Evolutionary conservation across 2,113 vertebrate genomes (phyloP).

Genomic region (Ceyx margarethae): DNA sequence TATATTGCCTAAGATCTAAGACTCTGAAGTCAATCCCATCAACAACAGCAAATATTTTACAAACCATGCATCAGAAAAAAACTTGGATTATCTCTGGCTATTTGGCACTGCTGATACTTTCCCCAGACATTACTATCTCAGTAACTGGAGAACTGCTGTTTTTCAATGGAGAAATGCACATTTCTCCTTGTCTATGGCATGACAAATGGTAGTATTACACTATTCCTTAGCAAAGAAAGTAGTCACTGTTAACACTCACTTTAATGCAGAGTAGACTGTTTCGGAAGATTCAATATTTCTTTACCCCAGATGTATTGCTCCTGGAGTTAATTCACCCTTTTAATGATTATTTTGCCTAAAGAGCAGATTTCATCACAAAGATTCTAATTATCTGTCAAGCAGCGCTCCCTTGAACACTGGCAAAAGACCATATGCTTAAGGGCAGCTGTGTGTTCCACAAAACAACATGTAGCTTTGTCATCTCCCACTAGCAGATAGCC

Average conservation of each 20-base stretch:
- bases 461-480: background rate
- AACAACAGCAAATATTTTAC: background rate
- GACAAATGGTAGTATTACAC: background rate
- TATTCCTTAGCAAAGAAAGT: background rate
- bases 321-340: background rate
- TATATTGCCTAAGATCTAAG: background rate
- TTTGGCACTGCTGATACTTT: background rate
- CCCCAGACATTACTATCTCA: background rate
- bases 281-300: background rate
- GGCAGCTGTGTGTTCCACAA: background rate
- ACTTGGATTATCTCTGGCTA: background rate
- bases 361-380: background rate
- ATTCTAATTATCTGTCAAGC: conserved; percentile 19
- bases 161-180: background rate
- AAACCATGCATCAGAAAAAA: background rate
- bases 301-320: background rate
- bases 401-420: background rate
- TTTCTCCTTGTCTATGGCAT: background rate
- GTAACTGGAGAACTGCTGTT: background rate
- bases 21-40: background rate
- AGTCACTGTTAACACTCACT: background rate
- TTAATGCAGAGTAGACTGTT: background rate
- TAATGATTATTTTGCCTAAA: background rate
- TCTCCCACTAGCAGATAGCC: background rate
- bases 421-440: conserved; percentile 7